Percentiles rank a stretch among this genome's conserved stretches.
Conservation (phyloP, 2,888 invertebrate genomes). For the Drosophila picticornis region DNA sequence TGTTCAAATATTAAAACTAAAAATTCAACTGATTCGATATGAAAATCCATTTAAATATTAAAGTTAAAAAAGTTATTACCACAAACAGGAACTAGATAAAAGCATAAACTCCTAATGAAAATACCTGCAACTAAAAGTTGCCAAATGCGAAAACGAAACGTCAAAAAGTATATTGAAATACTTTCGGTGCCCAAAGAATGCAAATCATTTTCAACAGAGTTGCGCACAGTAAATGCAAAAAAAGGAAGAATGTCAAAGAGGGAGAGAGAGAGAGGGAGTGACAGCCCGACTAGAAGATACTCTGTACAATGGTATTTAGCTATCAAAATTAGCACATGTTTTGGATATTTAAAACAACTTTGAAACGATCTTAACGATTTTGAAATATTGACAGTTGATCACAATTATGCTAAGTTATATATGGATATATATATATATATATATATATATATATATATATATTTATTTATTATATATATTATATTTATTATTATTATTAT, state of each 20-base stretch:
- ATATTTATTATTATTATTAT: too few species aligned
- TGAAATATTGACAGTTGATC: background rate
- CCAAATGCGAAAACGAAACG: conserved; percentile 24
- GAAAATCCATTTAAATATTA: background rate
- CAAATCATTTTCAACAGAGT: conserved; percentile 45
- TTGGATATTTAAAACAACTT: background rate
- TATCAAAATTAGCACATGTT: background rate
- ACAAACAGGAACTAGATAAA: conserved; percentile 4
- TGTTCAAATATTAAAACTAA: background rate
- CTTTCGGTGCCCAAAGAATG: conserved; percentile 54
- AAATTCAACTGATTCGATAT: background rate
- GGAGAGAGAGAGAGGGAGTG: background rate
- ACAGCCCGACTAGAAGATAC: background rate
- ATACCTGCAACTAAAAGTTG: conserved; percentile 26
- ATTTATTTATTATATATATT: too few species aligned
- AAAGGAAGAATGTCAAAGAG: background rate
- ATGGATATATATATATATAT: background rate
- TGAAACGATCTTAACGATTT: background rate
- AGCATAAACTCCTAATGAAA: conserved; percentile 33
- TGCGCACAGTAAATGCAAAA: conserved; percentile 14
- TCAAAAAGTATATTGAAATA: conserved; percentile 64
- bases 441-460: background rate
- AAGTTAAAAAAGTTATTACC: background rate
- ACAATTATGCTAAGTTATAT: background rate
- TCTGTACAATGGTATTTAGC: background rate